These are phyloP conservation scores for Sebastiscus tertius DNA, from an alignment of 2,797 vertebrate genomes.

Conservation along the genomic window DNA sequence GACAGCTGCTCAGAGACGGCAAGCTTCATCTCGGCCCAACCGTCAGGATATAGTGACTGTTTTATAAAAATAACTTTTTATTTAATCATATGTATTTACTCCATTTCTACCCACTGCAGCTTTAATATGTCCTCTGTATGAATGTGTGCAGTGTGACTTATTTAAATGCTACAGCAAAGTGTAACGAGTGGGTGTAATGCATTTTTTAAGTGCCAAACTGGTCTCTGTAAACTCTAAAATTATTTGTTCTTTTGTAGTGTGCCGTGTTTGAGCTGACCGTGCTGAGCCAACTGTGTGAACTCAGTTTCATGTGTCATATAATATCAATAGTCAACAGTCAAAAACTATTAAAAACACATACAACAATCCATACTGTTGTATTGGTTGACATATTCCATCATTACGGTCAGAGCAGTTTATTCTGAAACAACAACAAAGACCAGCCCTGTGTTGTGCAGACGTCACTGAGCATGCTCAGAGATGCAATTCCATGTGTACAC, in stretches of 20 bases:
- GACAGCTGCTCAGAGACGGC: no score
- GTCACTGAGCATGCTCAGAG: background rate
- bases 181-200: background rate
- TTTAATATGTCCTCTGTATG: background rate
- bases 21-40: no score
- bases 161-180: background rate
- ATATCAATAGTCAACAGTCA: no score
- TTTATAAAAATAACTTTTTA: accelerated
- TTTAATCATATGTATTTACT: no score
- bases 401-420: background rate
- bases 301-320: background rate
- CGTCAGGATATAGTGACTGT: no score
- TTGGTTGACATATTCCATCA: background rate
- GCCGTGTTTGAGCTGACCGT: background rate
- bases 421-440: background rate
- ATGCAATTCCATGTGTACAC: background rate
- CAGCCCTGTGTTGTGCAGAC: background rate
- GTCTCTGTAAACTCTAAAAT: background rate
- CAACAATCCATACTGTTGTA: background rate
- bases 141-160: background rate
- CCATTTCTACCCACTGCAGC: no score
- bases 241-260: background rate
- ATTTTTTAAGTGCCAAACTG: background rate
- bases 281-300: background rate
- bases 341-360: background rate